Evolutionary conservation across 1,140 invertebrate species (phyloP).

Genomic region (Megalonaias nervosa): DNA sequence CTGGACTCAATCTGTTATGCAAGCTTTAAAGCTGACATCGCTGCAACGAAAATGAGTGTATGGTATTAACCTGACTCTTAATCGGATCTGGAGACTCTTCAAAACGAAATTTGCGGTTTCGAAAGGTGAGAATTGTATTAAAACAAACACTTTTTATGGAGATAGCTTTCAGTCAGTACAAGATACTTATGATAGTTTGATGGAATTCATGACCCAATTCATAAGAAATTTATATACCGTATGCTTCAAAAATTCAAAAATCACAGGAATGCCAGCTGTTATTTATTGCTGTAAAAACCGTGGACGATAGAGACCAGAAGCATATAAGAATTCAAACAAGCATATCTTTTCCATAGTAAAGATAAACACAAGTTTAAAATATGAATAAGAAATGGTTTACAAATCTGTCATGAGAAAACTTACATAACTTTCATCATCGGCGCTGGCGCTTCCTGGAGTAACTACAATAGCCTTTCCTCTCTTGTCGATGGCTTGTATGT

Average conservation of each 20-base stretch:
- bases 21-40: no score
- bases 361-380: not conserved
- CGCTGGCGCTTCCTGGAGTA: conserved; percentile 50
- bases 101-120: no score
- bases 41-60: no score
- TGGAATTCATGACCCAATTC: no score
- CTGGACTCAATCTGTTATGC: no score
- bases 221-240: no score
- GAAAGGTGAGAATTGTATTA: no score
- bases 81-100: no score
- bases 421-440: conserved; percentile 59
- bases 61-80: no score
- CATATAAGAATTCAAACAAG: not conserved
- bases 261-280: not conserved
- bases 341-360: not conserved
- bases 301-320: not conserved
- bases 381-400: not conserved
- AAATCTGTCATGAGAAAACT: conserved; percentile 72
- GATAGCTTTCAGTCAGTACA: no score
- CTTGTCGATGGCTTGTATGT: conserved; percentile 85
- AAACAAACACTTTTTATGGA: no score
- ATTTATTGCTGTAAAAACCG: not conserved
- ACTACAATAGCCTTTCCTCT: conserved; percentile 81
- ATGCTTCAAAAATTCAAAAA: not conserved
- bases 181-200: no score